Percentiles rank a stretch among this genome's conserved stretches.
Evolutionary conservation across 92 coral and sea anemone species (phyloP).

Genomic region (Scolanthus callimorphus): DNA sequence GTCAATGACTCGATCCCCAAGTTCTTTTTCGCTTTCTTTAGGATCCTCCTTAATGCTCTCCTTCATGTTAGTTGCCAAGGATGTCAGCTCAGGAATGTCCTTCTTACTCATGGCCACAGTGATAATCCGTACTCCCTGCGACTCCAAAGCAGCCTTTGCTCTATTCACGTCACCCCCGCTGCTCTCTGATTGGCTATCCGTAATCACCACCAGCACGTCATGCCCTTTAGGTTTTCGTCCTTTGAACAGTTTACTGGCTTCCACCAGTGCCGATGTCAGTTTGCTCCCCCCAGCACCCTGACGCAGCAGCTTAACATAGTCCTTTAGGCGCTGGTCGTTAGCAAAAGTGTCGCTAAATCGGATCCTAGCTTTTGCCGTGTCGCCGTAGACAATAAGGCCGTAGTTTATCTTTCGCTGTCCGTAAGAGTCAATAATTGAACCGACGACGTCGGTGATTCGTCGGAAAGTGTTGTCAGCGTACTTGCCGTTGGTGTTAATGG

Average conservation of each 20-base stretch:
- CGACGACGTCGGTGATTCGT: conserved; percentile 61
- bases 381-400: conserved; percentile 73
- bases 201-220: conserved; percentile 69
- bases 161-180: conserved; percentile 17
- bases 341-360: conserved; percentile 57
- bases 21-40: conserved; percentile 34
- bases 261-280: conserved; percentile 58
- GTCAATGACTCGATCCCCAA: conserved; percentile 40
- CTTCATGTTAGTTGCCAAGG: conserved; percentile 8
- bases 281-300: conserved; percentile 46
- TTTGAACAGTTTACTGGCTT: conserved; percentile 46
- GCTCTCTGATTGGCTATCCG: conserved; percentile 66
- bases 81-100: conserved; percentile 4
- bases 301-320: conserved; percentile 38
- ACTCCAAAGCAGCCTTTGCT: conserved; percentile 24
- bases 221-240: conserved; percentile 46
- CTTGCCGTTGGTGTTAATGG: conserved; percentile 74
- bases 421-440: conserved; percentile 74
- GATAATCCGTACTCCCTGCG: conserved; percentile 22
- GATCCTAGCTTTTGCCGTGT: conserved; percentile 44
- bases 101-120: conserved; percentile 36
- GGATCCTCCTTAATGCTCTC: conserved; percentile 26
- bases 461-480: conserved; percentile 43
- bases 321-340: conserved; percentile 55
- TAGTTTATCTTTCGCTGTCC: conserved; percentile 67